Conservation (phyloP, 1,140 invertebrate genomes). For the Ceratoteleas bidentatus region DNA sequence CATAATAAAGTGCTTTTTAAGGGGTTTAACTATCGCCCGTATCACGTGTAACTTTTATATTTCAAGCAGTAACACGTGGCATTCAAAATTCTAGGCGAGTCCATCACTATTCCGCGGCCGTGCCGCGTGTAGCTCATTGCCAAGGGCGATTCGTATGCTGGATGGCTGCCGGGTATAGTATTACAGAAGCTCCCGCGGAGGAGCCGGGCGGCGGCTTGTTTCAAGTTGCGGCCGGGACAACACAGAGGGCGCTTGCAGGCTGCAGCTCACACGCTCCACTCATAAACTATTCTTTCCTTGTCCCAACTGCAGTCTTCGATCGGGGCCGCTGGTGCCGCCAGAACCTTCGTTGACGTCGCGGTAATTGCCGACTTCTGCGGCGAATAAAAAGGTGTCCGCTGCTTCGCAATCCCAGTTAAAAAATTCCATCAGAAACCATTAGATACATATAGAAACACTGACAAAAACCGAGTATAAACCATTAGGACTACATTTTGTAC, state of each 20-base stretch:
- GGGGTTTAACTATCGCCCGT: constrained; percentile 41
- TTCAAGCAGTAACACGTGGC: constrained; percentile 46
- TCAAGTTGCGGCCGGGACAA: constrained; percentile 52
- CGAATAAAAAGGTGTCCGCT: constrained; percentile 8
- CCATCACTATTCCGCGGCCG: constrained; percentile 60
- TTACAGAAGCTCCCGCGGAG: constrained; percentile 33
- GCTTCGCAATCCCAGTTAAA: no score
- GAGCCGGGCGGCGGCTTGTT: constrained; percentile 40
- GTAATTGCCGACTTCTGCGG: constrained; percentile 38
- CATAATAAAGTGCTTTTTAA: constrained; percentile 59
- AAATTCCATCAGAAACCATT: no score
- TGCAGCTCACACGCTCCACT: constrained; percentile 47
- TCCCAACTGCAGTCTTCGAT: constrained; percentile 56
- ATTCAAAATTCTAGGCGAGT: constrained; percentile 53
- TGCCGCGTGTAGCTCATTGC: constrained; percentile 63
- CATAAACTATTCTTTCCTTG: constrained; percentile 62
- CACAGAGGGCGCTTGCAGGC: constrained; percentile 40
- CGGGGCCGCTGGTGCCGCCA: constrained; percentile 7
- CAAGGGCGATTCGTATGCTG: constrained; percentile 66
- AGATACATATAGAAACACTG: no score
- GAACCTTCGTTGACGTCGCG: constrained; percentile 14
- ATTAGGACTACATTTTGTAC: no score
- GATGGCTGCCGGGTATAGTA: no score
- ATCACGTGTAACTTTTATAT: constrained; percentile 61
- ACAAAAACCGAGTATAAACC: no score